Evolutionary conservation across 1,140 invertebrate species (phyloP).

Genomic region (Drosophila ironensis): DNA sequence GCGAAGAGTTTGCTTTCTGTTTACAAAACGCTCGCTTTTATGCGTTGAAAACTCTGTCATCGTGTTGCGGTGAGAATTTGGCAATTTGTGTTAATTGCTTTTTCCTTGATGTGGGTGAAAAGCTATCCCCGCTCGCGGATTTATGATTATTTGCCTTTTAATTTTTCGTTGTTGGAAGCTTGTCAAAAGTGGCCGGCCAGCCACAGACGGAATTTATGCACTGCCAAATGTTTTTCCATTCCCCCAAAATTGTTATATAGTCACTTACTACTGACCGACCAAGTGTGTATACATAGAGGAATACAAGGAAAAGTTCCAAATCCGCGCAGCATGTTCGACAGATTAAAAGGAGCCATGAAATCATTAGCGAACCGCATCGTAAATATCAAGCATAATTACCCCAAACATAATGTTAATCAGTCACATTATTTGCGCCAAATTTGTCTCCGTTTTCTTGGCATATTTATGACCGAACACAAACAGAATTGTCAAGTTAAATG

Average conservation of each 20-base stretch:
- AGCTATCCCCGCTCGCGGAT: constrained; percentile 23
- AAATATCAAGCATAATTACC: background rate
- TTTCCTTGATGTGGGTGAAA: constrained; percentile 14
- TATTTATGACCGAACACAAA: constrained; percentile 10
- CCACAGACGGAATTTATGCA: constrained; percentile 15
- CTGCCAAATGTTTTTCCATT: constrained; percentile 1
- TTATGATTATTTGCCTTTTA: constrained; percentile 15
- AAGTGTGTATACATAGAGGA: background rate
- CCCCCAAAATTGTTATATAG: background rate
- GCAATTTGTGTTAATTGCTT: constrained; percentile 51
- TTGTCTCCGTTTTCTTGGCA: constrained; percentile 16
- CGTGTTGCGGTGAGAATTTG: constrained; percentile 12
- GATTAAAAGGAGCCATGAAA: constrained; percentile 18
- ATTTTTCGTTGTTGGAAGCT: constrained; percentile 34
- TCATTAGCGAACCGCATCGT: constrained; percentile 26
- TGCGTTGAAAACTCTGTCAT: constrained; percentile 11
- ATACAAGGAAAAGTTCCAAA: background rate
- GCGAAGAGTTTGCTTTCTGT: constrained; percentile 16
- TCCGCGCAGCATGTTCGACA: constrained; percentile 1
- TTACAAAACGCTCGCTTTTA: constrained; percentile 7
- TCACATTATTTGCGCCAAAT: background rate
- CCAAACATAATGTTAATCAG: background rate
- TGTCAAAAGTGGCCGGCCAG: constrained; percentile 35
- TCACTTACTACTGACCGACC: background rate
- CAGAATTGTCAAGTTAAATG: too few species aligned